phyloP scores from a whole-genome alignment of 2,797 vertebrate species.

The Fratercula arctica region DNA sequence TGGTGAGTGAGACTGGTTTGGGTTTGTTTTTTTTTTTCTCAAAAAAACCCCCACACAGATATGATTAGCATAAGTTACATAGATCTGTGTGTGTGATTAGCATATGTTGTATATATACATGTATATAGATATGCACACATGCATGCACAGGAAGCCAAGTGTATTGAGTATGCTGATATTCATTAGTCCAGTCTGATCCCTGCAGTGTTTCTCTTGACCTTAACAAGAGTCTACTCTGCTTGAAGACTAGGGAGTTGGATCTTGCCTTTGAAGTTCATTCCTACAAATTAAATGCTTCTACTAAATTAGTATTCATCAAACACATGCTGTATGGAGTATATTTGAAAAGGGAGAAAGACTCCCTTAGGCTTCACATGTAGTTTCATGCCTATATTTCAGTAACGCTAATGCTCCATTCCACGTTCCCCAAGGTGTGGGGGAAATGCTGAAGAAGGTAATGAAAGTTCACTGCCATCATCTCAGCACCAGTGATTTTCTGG shows the following conservation, averaged over 20 bases:
- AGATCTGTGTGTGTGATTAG: background rate
- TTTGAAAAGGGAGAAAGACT: background rate
- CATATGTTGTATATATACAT: accelerated
- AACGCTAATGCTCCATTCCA: background rate
- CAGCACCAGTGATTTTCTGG: background rate
- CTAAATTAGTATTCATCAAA: background rate
- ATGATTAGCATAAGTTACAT: background rate
- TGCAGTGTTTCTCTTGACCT: background rate
- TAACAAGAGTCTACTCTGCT: background rate
- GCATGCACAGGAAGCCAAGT: background rate
- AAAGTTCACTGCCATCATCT: background rate
- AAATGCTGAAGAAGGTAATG: background rate
- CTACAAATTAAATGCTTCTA: background rate
- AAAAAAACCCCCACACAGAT: background rate
- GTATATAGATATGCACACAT: no score
- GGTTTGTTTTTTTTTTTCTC: background rate
- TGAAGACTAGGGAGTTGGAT: background rate
- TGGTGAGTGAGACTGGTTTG: background rate
- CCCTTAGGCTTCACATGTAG: background rate
- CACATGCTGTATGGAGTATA: background rate
- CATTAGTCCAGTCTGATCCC: background rate
- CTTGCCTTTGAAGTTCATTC: conserved; percentile 7
- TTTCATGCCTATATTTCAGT: background rate
- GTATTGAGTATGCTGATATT: background rate
- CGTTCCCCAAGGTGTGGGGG: background rate